A percentile compares a stretch with the other conserved stretches of the same genome.
Evolutionary conservation across 92 coral and sea anemone genomes (phyloP).

Genomic region (Zoanthus sansibaricus): DNA sequence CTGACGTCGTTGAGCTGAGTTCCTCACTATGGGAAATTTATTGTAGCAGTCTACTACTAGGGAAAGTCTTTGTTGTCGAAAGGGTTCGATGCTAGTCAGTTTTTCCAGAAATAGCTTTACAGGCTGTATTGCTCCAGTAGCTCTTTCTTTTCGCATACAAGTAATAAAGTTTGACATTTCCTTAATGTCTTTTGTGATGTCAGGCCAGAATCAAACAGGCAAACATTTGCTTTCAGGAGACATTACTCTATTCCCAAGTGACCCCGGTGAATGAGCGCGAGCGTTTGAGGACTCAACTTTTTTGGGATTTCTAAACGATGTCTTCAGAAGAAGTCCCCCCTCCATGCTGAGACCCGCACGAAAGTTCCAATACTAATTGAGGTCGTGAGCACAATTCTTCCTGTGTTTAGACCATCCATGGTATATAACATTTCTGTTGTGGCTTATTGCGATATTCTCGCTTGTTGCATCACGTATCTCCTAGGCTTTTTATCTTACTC

Average conservation of each 20-base stretch:
- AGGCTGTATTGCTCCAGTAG: no score
- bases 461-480: conserved; percentile 10
- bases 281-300: neutral
- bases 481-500: no score
- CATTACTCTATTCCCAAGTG: conserved; percentile 37
- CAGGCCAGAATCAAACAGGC: conserved; percentile 22
- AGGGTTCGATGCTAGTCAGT: neutral
- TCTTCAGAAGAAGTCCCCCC: conserved; percentile 6
- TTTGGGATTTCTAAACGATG: conserved; percentile 31
- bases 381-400: conserved; percentile 26
- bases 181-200: neutral
- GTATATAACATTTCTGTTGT: conserved; percentile 28
- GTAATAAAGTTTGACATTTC: neutral
- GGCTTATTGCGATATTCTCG: neutral
- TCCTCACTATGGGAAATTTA: conserved; percentile 56
- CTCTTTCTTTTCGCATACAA: no score
- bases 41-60: conserved; percentile 56
- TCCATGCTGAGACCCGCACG: conserved; percentile 41
- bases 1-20: conserved; percentile 61
- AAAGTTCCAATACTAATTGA: neutral
- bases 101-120: conserved; percentile 11
- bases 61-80: neutral
- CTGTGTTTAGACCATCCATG: conserved; percentile 26
- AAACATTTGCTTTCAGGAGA: neutral
- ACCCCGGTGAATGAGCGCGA: conserved; percentile 3